Base-by-base conservation (phyloP, 2,888 invertebrate genomes). In the Cephus nigrinus region DNA sequence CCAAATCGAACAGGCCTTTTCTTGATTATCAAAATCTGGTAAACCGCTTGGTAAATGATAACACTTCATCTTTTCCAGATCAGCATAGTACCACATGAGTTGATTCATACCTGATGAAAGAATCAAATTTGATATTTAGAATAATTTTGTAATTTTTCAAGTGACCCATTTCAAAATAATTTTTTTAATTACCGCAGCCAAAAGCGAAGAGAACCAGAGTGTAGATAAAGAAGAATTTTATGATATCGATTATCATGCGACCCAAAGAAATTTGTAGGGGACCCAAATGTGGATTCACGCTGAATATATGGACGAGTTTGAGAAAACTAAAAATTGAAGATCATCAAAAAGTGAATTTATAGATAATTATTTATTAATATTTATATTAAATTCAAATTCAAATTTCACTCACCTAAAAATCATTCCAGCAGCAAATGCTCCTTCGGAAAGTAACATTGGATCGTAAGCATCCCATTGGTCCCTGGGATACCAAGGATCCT, bases 351-450 rank as follows among this genome's bases (percentile, higher is more conserved):
- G 15, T 71, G 0, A 4, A 55, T 73, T 12, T 40, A 72, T 5
- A 31, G 33, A 30, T 73, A 75, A 71, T 31, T 71, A 71, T 32
- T 31, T 31, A 12, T 31, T 71, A 31, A 9, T 31, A 71, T 31
- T 33, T 31, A 32, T 1, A 71, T 31, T 33, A 71, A 33, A 31
- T 31, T 31, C 12, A 31, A 69, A 30, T 71, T 15, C 31, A 75
- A 32, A 23, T 55, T 35, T 76, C n/a, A 77, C 79, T 82, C 87
- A 94, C 94, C 95, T 95, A 92, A 98, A 98, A 87, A 99, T 98
- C 96, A 98, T 99, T 84, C 97, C 98, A 0, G 98, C 98, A 0
- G 98, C 98, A 91, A 99, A 99, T 71, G 98, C 96, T 75, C 98
- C 97, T 92, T 98, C 98, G 0, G 97, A 97, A 23, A 99, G 93